Evolutionary conservation across 2,113 vertebrate genomes (phyloP).

Genomic region (Psophia crepitans): DNA sequence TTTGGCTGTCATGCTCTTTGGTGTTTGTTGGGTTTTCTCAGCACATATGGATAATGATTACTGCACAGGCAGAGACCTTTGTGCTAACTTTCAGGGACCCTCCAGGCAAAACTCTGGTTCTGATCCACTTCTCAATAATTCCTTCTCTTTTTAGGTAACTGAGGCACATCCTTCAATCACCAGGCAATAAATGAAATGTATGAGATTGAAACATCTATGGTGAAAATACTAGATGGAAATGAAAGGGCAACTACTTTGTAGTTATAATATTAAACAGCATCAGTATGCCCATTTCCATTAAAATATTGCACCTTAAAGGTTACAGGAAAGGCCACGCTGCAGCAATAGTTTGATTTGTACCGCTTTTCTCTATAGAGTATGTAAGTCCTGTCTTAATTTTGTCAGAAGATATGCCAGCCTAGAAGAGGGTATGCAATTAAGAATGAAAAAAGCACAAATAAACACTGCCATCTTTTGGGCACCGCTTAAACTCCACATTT

Average conservation of each 20-base stretch:
- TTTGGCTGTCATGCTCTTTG: background rate
- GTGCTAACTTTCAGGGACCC: background rate
- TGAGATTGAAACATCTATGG: background rate
- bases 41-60: background rate
- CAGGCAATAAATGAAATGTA: background rate
- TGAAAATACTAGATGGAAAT: background rate
- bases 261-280: constrained; percentile 11
- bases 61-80: background rate
- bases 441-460: constrained; percentile 63
- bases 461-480: constrained; percentile 82
- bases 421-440: constrained; percentile 40
- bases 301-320: constrained; percentile 13
- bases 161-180: background rate
- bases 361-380: background rate
- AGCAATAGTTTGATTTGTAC: constrained; percentile 53
- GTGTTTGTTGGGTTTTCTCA: background rate
- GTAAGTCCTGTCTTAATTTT: constrained; percentile 37
- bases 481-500: constrained; percentile 29
- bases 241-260: constrained; percentile 9
- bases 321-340: constrained; percentile 16
- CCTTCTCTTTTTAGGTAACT: background rate
- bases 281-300: constrained; percentile 7
- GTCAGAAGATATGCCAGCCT: constrained; percentile 23
- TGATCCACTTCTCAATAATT: background rate
- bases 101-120: background rate